A percentile compares a stretch with the other conserved stretches of the same genome.
Evolutionary conservation across 2,888 invertebrate genomes (phyloP).

Genomic region (Meta bourneti): DNA sequence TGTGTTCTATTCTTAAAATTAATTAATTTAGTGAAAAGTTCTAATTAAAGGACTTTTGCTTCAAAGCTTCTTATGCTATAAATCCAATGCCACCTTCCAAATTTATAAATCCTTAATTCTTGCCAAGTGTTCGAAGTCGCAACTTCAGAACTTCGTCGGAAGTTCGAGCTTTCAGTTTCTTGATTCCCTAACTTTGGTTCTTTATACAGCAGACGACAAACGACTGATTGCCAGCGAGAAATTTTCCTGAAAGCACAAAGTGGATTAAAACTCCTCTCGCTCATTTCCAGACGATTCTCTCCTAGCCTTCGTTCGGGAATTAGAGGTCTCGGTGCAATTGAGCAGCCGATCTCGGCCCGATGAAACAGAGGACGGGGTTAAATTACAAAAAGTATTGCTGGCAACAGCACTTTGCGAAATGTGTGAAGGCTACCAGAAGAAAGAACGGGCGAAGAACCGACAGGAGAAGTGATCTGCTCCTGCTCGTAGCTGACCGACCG

Average conservation of each 20-base stretch:
- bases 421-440: slow-evolving; percentile 63
- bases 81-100: neutral
- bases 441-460: slow-evolving; percentile 45
- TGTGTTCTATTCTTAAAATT: too few species aligned
- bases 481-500: slow-evolving; percentile 58
- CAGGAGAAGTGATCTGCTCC: neutral
- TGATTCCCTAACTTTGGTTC: slow-evolving; percentile 16
- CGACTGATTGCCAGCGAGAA: slow-evolving; percentile 33
- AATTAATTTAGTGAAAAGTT: too few species aligned
- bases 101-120: neutral
- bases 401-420: slow-evolving; percentile 65
- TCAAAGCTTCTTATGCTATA: too few species aligned
- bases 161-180: slow-evolving; percentile 32
- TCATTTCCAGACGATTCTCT: slow-evolving; percentile 7
- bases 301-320: slow-evolving; percentile 37
- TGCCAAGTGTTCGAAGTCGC: neutral
- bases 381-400: slow-evolving; percentile 72
- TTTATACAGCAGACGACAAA: neutral
- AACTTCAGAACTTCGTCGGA: slow-evolving; percentile 3
- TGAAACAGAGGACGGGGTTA: slow-evolving; percentile 29
- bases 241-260: slow-evolving; percentile 52
- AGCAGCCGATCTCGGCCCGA: slow-evolving; percentile 6
- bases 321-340: slow-evolving; percentile 36
- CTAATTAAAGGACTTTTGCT: neutral
- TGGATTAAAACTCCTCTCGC: slow-evolving; percentile 63